A percentile compares a stretch with the other conserved stretches of the same genome.
phyloP scores from a whole-genome alignment of 2,888 invertebrate genomes.

The Salticus scenicus region DNA sequence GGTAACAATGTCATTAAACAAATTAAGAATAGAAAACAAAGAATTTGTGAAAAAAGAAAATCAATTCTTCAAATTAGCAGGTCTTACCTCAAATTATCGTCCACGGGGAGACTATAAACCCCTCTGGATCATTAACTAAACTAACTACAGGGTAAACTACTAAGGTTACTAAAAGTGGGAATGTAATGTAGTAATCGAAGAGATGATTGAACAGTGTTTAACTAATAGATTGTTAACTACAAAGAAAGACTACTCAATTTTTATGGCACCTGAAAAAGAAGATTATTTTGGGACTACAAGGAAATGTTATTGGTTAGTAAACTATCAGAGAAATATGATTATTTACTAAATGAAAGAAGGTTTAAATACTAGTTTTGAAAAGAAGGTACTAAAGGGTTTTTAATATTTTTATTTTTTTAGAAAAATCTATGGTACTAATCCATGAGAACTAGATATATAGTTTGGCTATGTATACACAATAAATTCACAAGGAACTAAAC shows the following conservation, averaged over 20 bases:
- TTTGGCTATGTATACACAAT: background rate
- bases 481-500: slow-evolving; percentile 2
- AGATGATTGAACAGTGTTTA: background rate
- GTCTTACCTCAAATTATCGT: slow-evolving; percentile 44
- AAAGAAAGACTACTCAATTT: background rate
- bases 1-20: too few species aligned
- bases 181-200: background rate
- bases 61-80: slow-evolving; percentile 18
- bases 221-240: slow-evolving; percentile 5
- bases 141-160: slow-evolving; percentile 59
- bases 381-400: background rate
- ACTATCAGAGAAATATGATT: background rate
- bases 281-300: background rate
- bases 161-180: slow-evolving; percentile 34
- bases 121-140: slow-evolving; percentile 35
- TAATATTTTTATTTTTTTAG: too few species aligned
- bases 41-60: too few species aligned
- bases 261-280: background rate
- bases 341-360: background rate
- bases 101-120: slow-evolving; percentile 31
- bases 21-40: too few species aligned
- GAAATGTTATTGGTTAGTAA: background rate
- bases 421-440: background rate
- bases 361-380: background rate
- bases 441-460: background rate